Conservation (phyloP, 2,113 vertebrate species). For the Sinocyclocheilus grahami region DNA sequence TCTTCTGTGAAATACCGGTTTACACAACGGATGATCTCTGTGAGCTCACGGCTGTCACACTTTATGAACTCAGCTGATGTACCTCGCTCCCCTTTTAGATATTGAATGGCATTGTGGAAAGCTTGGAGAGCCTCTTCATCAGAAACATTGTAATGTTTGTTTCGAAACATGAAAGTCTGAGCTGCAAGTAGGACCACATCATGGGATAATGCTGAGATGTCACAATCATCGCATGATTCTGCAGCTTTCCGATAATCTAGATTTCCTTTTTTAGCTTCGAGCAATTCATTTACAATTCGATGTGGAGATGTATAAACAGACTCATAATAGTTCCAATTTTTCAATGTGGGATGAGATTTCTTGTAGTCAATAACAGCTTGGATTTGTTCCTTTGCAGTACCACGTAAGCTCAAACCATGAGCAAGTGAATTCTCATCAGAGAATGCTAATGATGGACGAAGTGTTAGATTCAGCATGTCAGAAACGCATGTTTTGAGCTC, state of each 20-base stretch:
- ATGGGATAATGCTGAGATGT: neutral
- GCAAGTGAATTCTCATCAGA: neutral
- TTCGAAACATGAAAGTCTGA: slow-evolving; percentile 7
- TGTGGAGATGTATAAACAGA: neutral
- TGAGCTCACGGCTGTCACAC: neutral
- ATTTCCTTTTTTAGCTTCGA: neutral
- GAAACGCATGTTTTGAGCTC: neutral
- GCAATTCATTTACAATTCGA: neutral
- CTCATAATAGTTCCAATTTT: no score
- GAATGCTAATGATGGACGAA: neutral
- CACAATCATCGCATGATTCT: neutral
- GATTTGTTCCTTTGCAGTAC: neutral
- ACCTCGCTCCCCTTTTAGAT: neutral
- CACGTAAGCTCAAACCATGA: neutral
- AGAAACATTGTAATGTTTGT: neutral
- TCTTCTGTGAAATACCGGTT: neutral
- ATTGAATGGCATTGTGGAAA: neutral
- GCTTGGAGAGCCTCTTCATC: neutral
- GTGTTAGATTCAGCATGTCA: neutral
- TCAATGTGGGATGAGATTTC: neutral
- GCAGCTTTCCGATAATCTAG: neutral
- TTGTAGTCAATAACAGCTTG: neutral
- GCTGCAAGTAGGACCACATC: neutral
- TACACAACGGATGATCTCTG: neutral
- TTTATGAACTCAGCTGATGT: neutral